Conservation (phyloP, 2,113 vertebrate species). For the Dissostichus mawsoni region DNA sequence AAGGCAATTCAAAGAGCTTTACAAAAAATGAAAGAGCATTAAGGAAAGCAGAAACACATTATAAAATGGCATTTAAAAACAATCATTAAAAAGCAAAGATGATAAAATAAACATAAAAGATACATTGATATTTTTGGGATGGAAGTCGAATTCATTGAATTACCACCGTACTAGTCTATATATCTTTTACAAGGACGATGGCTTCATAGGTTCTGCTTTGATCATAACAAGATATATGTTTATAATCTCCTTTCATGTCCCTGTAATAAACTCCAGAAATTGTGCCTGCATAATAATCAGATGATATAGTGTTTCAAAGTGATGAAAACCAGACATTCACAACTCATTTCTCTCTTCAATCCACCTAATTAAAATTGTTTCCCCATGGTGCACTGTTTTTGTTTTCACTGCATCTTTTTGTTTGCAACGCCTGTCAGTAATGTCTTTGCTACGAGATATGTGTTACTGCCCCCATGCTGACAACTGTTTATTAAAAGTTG, state of each 20-base stretch:
- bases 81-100: too few relatives aligned
- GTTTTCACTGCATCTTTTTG: constrained; percentile 31
- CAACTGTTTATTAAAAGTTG: constrained; percentile 48
- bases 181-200: not conserved
- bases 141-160: too few relatives aligned
- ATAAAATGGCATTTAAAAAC: too few relatives aligned
- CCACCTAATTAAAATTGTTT: constrained; percentile 43
- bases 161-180: not conserved
- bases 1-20: too few relatives aligned
- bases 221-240: constrained; percentile 28
- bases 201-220: constrained; percentile 21
- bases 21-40: too few relatives aligned
- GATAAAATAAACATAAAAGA: too few relatives aligned
- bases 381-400: constrained; percentile 20
- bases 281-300: constrained; percentile 19
- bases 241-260: constrained; percentile 33
- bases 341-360: constrained; percentile 19
- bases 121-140: too few relatives aligned
- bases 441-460: constrained; percentile 22
- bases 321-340: constrained; percentile 6
- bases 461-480: not conserved
- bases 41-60: too few relatives aligned
- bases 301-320: constrained; percentile 19
- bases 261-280: constrained; percentile 44
- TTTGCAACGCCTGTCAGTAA: constrained; percentile 35